Base-by-base conservation (phyloP, 2,797 vertebrate genomes). In the Scarus forsteni region DNA sequence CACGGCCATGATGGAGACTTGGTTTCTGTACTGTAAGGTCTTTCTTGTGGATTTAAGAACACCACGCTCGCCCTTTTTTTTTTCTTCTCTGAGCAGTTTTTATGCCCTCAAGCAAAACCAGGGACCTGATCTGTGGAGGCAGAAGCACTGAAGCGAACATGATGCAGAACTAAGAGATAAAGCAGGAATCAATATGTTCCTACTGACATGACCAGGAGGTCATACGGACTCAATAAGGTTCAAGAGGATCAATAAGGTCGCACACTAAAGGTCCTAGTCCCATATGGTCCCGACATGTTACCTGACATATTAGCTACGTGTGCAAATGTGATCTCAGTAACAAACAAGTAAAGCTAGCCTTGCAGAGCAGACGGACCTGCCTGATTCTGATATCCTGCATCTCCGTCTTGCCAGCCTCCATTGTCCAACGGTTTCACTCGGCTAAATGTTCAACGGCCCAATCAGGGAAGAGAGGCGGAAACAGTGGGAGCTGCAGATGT, bases 171-270 rank as follows among this genome's bases (percentile, higher is more conserved):
- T 5, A 27, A 39, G 53, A 65, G 46, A 77, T 65, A 60, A 65
- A 45, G 38, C 49, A 56, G 57, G 34, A 83, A 85, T 88, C 80
- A 85, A 69, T 88, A 60, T 0, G 35, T 73, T 80, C 54, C 64
- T 69, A 88, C 81, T 85, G 77, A 84, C 69, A 48, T 77, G 44
- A 78, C 14, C 62, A 27, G 6, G 19, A 52, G 45, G 60, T 57
- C 70, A 48, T 19, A 19, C 48, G 46, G 73, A 43, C 35, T n/a
- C 15, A 43, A 16, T 57, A 44, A 57, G 40, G 39, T 35, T 57
- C 8, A 63, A 7, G 48, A 51, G 19, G 34, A 42, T 34, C 34
- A 35, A 34, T 55, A 66, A 79, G 79, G 75, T 83, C 81, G 78
- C 13, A 73, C 65, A 36, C 4, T 46, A 78, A 70, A 77, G 52